These are phyloP conservation scores for Hozukius guyotensis DNA, from an alignment of 2,797 vertebrate genomes.

Conservation along the genomic window DNA sequence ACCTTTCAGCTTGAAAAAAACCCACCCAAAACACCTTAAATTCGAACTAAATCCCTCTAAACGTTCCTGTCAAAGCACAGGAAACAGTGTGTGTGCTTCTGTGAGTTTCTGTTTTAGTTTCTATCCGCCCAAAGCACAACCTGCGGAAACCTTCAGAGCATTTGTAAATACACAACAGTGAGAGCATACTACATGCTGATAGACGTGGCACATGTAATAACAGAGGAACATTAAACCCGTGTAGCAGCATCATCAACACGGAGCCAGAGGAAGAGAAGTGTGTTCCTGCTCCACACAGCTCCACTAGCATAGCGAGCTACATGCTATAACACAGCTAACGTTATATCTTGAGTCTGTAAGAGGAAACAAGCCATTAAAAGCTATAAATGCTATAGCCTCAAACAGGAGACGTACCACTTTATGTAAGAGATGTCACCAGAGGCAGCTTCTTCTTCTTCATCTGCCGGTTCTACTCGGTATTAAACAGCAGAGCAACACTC, in stretches of 20 bases:
- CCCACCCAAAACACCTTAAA: background rate
- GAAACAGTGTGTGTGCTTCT: background rate
- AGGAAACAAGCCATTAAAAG: background rate
- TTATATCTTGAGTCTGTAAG: background rate
- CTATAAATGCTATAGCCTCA: background rate
- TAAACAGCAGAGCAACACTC: background rate
- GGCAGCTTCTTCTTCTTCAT: conserved; percentile 19
- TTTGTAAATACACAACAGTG: background rate
- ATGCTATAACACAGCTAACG: too few relatives aligned
- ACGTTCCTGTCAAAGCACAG: background rate
- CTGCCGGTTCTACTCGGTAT: background rate
- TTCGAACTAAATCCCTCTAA: background rate
- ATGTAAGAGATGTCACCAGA: background rate
- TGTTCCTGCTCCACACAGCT: background rate
- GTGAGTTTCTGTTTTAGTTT: background rate
- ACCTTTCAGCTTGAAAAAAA: too few relatives aligned
- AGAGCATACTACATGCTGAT: background rate
- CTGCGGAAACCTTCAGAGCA: background rate
- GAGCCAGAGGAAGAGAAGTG: background rate
- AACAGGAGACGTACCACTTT: background rate
- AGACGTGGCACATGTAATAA: background rate
- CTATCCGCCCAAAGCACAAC: background rate
- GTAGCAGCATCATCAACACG: background rate
- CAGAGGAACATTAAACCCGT: too few relatives aligned
- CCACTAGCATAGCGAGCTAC: conserved; percentile 39